phyloP scores from a whole-genome alignment of 2,888 invertebrate species.

The Brenthis ino region DNA sequence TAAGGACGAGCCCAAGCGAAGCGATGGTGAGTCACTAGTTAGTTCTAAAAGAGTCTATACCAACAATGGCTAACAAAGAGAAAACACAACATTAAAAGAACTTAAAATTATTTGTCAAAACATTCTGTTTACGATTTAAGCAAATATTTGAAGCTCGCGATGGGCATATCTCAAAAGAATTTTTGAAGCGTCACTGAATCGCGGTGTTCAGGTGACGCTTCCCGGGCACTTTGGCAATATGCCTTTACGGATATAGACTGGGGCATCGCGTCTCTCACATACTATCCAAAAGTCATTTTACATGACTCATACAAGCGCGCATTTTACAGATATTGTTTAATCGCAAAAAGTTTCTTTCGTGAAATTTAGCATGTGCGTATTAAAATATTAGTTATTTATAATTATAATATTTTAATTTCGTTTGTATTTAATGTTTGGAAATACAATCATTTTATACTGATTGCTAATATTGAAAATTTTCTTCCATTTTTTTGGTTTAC shows the following conservation, averaged over 20 bases:
- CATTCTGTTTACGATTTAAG: conserved; percentile 12
- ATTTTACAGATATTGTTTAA: neutral
- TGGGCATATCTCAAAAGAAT: conserved; percentile 36
- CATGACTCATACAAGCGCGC: conserved; percentile 43
- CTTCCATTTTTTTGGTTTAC: no score
- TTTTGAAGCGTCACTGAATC: conserved; percentile 44
- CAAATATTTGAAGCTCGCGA: conserved; percentile 34
- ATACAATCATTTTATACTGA: no score
- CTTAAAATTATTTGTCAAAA: neutral
- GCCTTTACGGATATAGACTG: conserved; percentile 76
- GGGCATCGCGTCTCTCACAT: conserved; percentile 58
- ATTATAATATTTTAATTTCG: no score
- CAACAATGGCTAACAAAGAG: no score
- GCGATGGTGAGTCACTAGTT: no score
- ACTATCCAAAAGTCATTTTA: conserved; percentile 42
- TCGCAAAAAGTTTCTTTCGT: neutral
- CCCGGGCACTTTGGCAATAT: conserved; percentile 67
- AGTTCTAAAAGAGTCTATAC: no score
- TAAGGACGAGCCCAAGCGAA: no score
- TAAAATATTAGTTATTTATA: no score
- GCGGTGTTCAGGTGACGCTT: conserved; percentile 62
- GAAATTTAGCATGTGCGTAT: neutral
- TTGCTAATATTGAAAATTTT: no score
- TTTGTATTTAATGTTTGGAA: no score
- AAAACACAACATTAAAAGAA: neutral